Evolutionary conservation across 2,888 invertebrate species (phyloP), one percentile per base, ranked within the genome.

Genomic region (Lissocephala sabroskyi): DNA sequence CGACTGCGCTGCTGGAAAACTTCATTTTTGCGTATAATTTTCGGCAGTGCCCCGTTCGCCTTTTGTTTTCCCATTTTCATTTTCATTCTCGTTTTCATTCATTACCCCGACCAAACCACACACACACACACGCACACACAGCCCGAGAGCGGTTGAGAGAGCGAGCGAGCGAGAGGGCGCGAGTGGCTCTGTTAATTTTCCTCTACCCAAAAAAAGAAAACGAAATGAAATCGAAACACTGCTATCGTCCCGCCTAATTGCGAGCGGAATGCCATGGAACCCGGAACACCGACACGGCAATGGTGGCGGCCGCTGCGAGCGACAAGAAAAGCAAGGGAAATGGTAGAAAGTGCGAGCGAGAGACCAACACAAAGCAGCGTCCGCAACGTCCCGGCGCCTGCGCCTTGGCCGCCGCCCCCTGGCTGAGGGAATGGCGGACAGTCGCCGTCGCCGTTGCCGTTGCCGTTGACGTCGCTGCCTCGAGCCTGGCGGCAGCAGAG

Each of bases 41-140:
- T 61, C 54, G 63, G 57, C 49, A 52, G 64, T 18, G 2, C 35
- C 16, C 16, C 19, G 37, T 11, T 10, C n/a, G 33, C 49, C 73
- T 68, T n/a, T 78, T 76, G 76, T 78, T 79, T n/a, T 79, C 61
- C 65, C 62, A 63, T 78, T 66, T 64, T 74, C 77, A 65, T 67
- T 70, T 71, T 57, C 73, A 59, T 75, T 70, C 70, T 23, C 23
- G 23, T 23, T 23, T 11, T 45, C 73, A 59, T 75, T 71, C 75
- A 71, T 77, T 71, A 76, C 67, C 40, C 36, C 35, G 14, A 7
- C 10, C 33, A 33, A 32, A 16, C 13, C 16, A 17, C 11, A 16
- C 30, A n/a, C n/a, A n/a, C n/a, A n/a, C n/a, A n/a, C n/a, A n/a
- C n/a, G n/a, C n/a, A n/a, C n/a, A 19, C 32, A 33, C 30, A 33